These are phyloP conservation scores for Diarsia brunnea DNA, from an alignment of 2,888 invertebrate species.

Conservation along the genomic window DNA sequence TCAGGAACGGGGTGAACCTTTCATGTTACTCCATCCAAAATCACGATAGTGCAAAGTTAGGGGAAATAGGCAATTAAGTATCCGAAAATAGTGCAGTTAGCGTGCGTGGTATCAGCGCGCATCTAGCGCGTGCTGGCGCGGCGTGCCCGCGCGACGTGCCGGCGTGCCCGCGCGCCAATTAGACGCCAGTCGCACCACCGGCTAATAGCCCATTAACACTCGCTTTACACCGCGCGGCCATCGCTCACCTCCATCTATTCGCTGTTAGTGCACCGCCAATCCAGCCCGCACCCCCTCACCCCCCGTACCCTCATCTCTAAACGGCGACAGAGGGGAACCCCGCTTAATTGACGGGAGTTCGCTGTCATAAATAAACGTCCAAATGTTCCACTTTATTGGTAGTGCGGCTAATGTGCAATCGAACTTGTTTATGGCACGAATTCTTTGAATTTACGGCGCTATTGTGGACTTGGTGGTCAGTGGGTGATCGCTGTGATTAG, in stretches of 20 bases:
- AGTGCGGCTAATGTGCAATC: slow-evolving; percentile 73
- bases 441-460: slow-evolving; percentile 69
- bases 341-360: slow-evolving; percentile 70
- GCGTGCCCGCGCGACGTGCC: slow-evolving; percentile 72
- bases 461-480: slow-evolving; percentile 67
- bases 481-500: slow-evolving; percentile 57
- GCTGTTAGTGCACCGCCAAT: slow-evolving; percentile 68
- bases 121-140: slow-evolving; percentile 77
- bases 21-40: slow-evolving; percentile 30
- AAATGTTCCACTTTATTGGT: slow-evolving; percentile 73
- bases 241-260: slow-evolving; percentile 81
- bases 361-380: slow-evolving; percentile 72
- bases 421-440: slow-evolving; percentile 72
- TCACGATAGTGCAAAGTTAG: slow-evolving; percentile 49
- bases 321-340: slow-evolving; percentile 66
- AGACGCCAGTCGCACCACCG: slow-evolving; percentile 78
- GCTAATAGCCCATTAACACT: slow-evolving; percentile 89
- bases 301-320: slow-evolving; percentile 57
- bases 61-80: slow-evolving; percentile 69
- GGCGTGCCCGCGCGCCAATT: slow-evolving; percentile 82
- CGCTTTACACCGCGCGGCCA: slow-evolving; percentile 80
- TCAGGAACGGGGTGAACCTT: neutral
- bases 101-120: slow-evolving; percentile 82
- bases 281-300: slow-evolving; percentile 60
- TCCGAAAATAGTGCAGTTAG: slow-evolving; percentile 77